Conservation (phyloP, 2,797 vertebrate genomes). For the Periophthalmus magnuspinnatus region DNA sequence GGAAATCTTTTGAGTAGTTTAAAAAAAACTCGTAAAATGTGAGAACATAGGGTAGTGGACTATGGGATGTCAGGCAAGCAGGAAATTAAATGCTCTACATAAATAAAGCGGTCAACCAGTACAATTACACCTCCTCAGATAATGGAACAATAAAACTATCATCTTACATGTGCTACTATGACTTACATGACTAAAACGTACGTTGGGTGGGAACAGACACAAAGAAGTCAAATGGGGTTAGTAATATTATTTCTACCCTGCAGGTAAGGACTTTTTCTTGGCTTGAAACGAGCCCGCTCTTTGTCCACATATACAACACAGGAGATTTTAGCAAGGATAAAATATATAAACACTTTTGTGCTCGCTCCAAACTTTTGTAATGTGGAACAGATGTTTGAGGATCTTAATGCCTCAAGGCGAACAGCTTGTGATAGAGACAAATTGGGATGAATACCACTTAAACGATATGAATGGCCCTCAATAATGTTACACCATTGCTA, state of each 20-base stretch:
- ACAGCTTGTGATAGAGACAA: slow-evolving; percentile 37
- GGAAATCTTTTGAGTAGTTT: background rate
- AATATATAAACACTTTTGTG: slow-evolving; percentile 35
- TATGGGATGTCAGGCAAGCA: slow-evolving; percentile 25
- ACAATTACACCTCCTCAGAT: background rate
- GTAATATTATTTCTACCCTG: slow-evolving; percentile 40
- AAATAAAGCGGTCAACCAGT: slow-evolving; percentile 23
- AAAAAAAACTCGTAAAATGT: background rate
- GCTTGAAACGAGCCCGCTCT: slow-evolving; percentile 31
- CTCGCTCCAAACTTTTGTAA: slow-evolving; percentile 43
- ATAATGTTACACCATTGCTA: slow-evolving; percentile 4
- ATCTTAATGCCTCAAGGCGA: slow-evolving; percentile 42
- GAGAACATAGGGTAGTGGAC: slow-evolving; percentile 6
- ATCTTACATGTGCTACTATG: slow-evolving; percentile 1
- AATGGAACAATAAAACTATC: slow-evolving; percentile 14
- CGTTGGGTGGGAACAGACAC: slow-evolving; percentile 8
- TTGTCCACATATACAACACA: slow-evolving; percentile 28
- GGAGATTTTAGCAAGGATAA: slow-evolving; percentile 44
- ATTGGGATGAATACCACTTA: slow-evolving; percentile 31
- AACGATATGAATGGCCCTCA: slow-evolving; percentile 34
- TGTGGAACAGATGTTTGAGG: slow-evolving; percentile 45
- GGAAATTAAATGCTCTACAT: slow-evolving; percentile 35
- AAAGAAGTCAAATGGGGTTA: slow-evolving; percentile 25
- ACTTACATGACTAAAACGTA: background rate
- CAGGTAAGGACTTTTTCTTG: slow-evolving; percentile 50